These are phyloP conservation scores for Lasiurus borealis DNA, from an alignment of 2,113 vertebrate genomes.

Conservation along the genomic window DNA sequence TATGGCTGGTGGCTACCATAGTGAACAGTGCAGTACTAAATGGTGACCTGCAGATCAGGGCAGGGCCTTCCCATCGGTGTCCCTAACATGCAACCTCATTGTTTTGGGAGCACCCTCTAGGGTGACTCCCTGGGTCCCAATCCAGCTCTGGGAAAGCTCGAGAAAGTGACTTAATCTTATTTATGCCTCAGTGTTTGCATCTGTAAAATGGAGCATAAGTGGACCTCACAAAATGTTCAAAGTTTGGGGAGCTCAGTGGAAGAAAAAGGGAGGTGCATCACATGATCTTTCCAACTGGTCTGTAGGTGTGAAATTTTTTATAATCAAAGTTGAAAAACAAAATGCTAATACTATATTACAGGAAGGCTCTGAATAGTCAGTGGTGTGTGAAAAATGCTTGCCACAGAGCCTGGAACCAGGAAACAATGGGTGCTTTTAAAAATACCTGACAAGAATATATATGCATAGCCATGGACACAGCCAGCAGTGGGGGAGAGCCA, in stretches of 20 bases:
- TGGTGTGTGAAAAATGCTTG: not conserved
- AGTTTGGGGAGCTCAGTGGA: not conserved
- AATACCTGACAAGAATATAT: not conserved
- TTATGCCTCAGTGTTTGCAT: not conserved
- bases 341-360: not conserved
- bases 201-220: not conserved
- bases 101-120: not conserved
- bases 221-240: not conserved
- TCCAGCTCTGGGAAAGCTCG: not conserved
- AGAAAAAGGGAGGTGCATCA: not conserved
- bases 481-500: not conserved
- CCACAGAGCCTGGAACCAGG: not conserved
- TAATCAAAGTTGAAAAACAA: not conserved
- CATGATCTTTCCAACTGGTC: not conserved
- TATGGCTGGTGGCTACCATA: not conserved
- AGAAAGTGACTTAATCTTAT: not conserved
- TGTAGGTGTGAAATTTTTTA: not conserved
- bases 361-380: not conserved
- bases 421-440: not conserved
- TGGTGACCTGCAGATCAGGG: rapidly evolving
- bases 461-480: not conserved
- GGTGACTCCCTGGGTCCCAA: not conserved
- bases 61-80: not conserved
- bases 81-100: not conserved
- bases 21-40: rapidly evolving